Percentiles rank a stretch among this genome's conserved stretches.
phyloP scores from a whole-genome alignment of 2,797 vertebrate genomes.

The Chelmon rostratus region DNA sequence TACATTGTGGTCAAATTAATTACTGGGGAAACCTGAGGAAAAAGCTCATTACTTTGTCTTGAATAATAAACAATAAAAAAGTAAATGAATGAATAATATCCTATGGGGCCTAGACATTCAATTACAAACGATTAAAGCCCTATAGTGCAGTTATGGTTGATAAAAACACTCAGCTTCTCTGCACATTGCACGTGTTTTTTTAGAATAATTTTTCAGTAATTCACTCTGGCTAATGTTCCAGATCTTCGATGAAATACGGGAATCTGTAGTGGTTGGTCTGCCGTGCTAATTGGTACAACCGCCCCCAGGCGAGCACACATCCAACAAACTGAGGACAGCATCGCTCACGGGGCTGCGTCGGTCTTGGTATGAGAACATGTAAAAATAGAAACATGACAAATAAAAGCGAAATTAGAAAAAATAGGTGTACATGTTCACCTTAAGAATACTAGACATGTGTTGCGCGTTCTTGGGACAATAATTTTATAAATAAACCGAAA shows the following conservation, averaged over 20 bases:
- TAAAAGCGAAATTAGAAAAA: slow-evolving; percentile 52
- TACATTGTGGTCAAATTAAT: slow-evolving; percentile 41
- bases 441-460: neutral
- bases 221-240: slow-evolving; percentile 62
- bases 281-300: slow-evolving; percentile 74
- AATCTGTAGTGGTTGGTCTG: slow-evolving; percentile 66
- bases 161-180: slow-evolving; percentile 27
- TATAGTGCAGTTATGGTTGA: slow-evolving; percentile 13
- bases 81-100: slow-evolving; percentile 5
- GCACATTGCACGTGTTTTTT: slow-evolving; percentile 27
- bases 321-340: slow-evolving; percentile 53
- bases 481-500: neutral
- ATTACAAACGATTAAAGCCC: slow-evolving; percentile 24
- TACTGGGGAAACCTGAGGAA: neutral
- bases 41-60: neutral
- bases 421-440: slow-evolving; percentile 5
- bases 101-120: slow-evolving; percentile 30
- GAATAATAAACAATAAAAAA: slow-evolving; percentile 17
- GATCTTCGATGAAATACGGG: slow-evolving; percentile 70
- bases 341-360: slow-evolving; percentile 46
- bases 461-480: slow-evolving; percentile 2
- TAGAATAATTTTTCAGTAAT: slow-evolving; percentile 44
- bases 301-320: slow-evolving; percentile 68
- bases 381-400: slow-evolving; percentile 52
- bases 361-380: slow-evolving; percentile 17